A percentile compares a stretch with the other conserved stretches of the same genome.
phyloP scores from a whole-genome alignment of 2,797 vertebrate species.

The Pipistrellus pygmaeus region DNA sequence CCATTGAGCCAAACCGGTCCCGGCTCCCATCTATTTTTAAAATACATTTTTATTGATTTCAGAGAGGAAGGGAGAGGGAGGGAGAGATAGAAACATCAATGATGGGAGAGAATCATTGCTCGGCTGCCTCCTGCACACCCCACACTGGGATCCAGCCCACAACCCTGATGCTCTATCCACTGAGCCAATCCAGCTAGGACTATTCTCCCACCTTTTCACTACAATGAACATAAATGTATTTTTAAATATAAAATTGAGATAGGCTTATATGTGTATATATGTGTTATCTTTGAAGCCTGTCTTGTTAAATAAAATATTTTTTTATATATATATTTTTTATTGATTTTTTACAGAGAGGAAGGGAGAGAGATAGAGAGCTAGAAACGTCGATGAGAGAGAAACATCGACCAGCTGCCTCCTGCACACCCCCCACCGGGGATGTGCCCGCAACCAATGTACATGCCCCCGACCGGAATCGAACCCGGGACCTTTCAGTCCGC shows the following conservation, averaged over 20 bases:
- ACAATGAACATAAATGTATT: background rate
- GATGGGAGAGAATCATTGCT: background rate
- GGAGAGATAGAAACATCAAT: background rate
- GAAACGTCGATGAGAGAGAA: too few relatives aligned
- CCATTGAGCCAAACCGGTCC: too few relatives aligned
- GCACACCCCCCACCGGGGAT: too few relatives aligned
- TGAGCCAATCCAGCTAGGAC: background rate
- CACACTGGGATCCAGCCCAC: background rate
- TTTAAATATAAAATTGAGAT: background rate
- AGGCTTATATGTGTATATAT: background rate
- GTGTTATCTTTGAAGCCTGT: background rate
- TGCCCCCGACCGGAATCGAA: too few relatives aligned
- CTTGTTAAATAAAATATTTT: constrained; percentile 4
- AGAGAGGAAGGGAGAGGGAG: background rate
- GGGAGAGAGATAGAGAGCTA: too few relatives aligned
- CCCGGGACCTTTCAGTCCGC: too few relatives aligned
- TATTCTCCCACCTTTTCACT: background rate
- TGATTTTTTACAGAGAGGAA: too few relatives aligned
- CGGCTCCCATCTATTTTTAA: too few relatives aligned
- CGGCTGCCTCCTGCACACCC: background rate
- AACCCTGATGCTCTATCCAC: background rate
- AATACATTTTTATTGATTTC: too few relatives aligned
- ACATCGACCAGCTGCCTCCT: too few relatives aligned
- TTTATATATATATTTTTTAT: too few relatives aligned
- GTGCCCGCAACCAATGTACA: too few relatives aligned